phyloP scores from a whole-genome alignment of 1,140 invertebrate genomes.

The Teleopsis dalmanni region DNA sequence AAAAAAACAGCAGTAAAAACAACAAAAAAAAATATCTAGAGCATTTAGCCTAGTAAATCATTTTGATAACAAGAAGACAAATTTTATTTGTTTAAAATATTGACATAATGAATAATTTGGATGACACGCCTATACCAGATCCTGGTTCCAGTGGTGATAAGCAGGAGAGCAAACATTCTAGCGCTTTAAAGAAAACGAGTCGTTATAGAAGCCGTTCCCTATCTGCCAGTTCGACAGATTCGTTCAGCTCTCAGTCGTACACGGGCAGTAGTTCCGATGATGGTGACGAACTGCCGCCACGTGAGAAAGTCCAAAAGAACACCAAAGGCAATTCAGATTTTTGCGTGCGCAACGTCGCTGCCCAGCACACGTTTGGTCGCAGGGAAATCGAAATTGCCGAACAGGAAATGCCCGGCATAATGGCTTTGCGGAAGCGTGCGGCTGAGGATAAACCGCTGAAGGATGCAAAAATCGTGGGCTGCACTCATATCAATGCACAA shows the following conservation, averaged over 20 bases:
- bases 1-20: neutral
- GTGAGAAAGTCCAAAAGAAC: constrained; percentile 77
- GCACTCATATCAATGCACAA: constrained; percentile 97
- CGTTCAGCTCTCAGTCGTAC: constrained; percentile 86
- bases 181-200: constrained; percentile 74
- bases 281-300: constrained; percentile 66
- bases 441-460: constrained; percentile 89
- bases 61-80: neutral
- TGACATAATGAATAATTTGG: constrained; percentile 32
- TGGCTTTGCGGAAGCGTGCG: constrained; percentile 84
- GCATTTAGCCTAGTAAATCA: too few species aligned
- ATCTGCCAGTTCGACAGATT: constrained; percentile 89
- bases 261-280: constrained; percentile 83
- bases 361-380: constrained; percentile 86
- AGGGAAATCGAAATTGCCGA: constrained; percentile 98
- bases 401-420: constrained; percentile 95
- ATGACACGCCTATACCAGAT: constrained; percentile 38
- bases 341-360: constrained; percentile 82
- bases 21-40: too few species aligned
- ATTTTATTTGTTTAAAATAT: neutral
- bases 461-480: constrained; percentile 93
- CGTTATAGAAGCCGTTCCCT: constrained; percentile 79
- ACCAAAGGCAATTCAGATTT: constrained; percentile 75
- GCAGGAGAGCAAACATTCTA: constrained; percentile 53
- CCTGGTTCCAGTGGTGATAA: constrained; percentile 39